Evolutionary conservation across 2,888 invertebrate genomes (phyloP).

Genomic region (Dexiosoma caninum): DNA sequence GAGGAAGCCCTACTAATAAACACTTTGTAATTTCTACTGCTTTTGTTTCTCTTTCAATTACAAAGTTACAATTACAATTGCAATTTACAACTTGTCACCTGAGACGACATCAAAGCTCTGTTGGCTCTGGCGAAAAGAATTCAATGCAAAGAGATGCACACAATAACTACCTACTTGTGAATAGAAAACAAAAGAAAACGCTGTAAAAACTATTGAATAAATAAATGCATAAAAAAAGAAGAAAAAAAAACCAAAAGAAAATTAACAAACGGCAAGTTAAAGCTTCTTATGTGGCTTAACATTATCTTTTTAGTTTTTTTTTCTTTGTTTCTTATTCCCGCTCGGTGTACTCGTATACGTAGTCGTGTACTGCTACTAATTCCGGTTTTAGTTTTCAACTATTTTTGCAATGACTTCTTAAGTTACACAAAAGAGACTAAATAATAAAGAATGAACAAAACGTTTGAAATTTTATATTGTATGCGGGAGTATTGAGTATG

Average conservation of each 20-base stretch:
- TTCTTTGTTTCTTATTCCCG: not conserved
- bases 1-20: conserved; percentile 52
- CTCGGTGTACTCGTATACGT: no score
- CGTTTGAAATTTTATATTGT: conserved; percentile 33
- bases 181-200: conserved; percentile 13
- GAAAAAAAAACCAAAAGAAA: no score
- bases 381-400: conserved; percentile 10
- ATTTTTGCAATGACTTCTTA: conserved; percentile 42
- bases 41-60: conserved; percentile 34
- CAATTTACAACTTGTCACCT: conserved; percentile 53
- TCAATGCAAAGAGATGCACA: conserved; percentile 17
- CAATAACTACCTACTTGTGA: not conserved
- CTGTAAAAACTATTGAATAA: conserved; percentile 14
- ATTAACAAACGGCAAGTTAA: conserved; percentile 54
- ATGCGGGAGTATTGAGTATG: not conserved
- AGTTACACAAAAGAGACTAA: conserved; percentile 35
- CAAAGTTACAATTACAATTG: conserved; percentile 62
- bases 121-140: conserved; percentile 22
- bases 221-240: conserved; percentile 22
- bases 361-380: no score
- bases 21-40: conserved; percentile 39
- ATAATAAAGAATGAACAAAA: conserved; percentile 13
- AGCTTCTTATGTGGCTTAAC: conserved; percentile 56
- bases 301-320: conserved; percentile 19
- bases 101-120: conserved; percentile 53